phyloP scores from a whole-genome alignment of 2,797 vertebrate species.

The Acrossocheilus fasciatus region DNA sequence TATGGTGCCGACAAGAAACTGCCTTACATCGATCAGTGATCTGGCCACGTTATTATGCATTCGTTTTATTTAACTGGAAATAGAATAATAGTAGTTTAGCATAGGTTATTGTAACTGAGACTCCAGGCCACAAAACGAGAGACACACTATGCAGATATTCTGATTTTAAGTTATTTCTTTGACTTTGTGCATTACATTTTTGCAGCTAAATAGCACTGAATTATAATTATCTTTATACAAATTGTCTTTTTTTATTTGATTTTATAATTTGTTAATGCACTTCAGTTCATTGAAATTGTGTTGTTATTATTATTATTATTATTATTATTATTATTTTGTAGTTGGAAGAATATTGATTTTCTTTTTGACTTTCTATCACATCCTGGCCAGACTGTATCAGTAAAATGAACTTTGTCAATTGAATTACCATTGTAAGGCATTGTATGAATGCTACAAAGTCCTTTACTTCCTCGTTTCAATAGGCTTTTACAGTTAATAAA shows the following conservation, averaged over 20 bases:
- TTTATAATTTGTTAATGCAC: background rate
- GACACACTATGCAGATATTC: background rate
- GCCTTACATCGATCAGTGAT: slow-evolving; percentile 75
- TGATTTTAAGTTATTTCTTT: background rate
- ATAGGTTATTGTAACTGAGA: background rate
- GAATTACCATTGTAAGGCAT: background rate
- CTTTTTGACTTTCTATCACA: background rate
- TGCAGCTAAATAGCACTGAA: background rate
- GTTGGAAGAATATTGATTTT: background rate
- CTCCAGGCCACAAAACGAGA: background rate
- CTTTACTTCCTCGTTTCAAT: background rate
- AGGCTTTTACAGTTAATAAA: background rate
- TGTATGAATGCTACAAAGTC: background rate
- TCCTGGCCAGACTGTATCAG: background rate
- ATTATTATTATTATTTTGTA: background rate
- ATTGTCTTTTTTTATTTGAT: background rate
- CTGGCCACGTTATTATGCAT: background rate
- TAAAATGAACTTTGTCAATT: background rate
- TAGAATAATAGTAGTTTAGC: background rate
- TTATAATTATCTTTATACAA: too few species aligned
- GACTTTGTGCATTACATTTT: background rate
- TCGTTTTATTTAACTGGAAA: background rate
- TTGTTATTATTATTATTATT: background rate
- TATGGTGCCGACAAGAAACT: slow-evolving; percentile 69
- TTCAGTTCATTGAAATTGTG: background rate